A percentile compares a stretch with the other conserved stretches of the same genome.
These are phyloP conservation scores for Mimas tiliae DNA, from an alignment of 2,888 invertebrate species.

Conservation along the genomic window DNA sequence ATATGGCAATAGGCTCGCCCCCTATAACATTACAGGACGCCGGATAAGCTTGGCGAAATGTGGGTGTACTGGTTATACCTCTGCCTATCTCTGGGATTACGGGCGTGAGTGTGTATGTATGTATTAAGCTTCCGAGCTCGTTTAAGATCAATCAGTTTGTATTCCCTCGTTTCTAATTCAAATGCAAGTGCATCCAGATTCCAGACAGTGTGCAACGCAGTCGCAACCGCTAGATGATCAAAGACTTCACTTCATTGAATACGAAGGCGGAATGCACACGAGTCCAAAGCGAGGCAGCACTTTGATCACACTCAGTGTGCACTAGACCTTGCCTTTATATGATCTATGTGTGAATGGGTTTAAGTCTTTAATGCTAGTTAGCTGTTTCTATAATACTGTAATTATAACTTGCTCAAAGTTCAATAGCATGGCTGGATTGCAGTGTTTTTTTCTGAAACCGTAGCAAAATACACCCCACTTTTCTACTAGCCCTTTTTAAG, in stretches of 20 bases:
- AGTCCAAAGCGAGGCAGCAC: background rate
- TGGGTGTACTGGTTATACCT: too few relatives aligned
- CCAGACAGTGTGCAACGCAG: constrained; percentile 6
- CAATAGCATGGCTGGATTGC: too few relatives aligned
- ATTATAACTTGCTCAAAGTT: too few relatives aligned
- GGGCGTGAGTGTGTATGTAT: too few relatives aligned
- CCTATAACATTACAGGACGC: too few relatives aligned
- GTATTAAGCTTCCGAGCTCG: background rate
- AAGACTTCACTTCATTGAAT: constrained; percentile 21
- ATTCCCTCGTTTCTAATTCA: background rate
- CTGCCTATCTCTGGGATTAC: too few relatives aligned
- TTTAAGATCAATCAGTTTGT: background rate
- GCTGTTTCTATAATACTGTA: too few relatives aligned
- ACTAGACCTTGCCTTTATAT: constrained; percentile 7
- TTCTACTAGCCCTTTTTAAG: too few relatives aligned
- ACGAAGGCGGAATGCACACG: constrained; percentile 20
- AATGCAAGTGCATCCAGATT: constrained; percentile 13
- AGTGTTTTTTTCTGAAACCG: too few relatives aligned
- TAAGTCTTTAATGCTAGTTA: background rate
- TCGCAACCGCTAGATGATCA: constrained; percentile 3
- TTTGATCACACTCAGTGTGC: constrained; percentile 9
- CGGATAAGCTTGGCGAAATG: too few relatives aligned
- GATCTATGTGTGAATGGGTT: background rate
- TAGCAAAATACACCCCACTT: too few relatives aligned
- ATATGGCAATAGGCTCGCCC: too few relatives aligned